Conservation (phyloP, 2,113 vertebrate species). For the Falcunculus frontatus region DNA sequence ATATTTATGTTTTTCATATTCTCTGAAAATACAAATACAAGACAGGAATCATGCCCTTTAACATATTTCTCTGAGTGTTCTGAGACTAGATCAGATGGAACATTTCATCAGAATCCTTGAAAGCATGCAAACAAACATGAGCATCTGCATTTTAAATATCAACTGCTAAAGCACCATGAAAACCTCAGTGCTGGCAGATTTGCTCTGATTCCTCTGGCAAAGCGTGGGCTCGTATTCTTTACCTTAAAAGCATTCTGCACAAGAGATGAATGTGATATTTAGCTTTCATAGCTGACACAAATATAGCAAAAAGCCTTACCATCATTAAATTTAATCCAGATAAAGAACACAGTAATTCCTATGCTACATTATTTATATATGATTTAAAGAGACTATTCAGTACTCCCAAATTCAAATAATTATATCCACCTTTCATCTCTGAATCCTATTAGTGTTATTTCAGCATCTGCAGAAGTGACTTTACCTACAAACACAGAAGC, state of each 20-base stretch:
- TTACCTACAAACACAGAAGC: background rate
- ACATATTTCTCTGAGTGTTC: background rate
- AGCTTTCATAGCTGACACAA: background rate
- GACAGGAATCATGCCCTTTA: background rate
- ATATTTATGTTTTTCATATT: background rate
- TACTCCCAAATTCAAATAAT: background rate
- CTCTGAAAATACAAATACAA: background rate
- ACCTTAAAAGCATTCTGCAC: background rate
- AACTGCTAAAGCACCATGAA: conserved; percentile 20
- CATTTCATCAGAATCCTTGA: conserved; percentile 23
- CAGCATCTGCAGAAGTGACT: background rate
- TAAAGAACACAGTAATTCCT: background rate
- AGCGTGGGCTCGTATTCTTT: background rate
- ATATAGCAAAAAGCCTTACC: background rate
- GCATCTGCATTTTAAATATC: conserved; percentile 37
- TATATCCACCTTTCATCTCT: background rate
- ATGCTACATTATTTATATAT: background rate
- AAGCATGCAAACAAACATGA: conserved; percentile 10
- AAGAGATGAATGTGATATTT: background rate
- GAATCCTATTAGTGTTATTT: background rate
- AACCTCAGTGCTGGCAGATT: background rate
- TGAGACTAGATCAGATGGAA: conserved; percentile 15
- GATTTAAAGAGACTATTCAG: background rate
- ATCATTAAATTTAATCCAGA: background rate
- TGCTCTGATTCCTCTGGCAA: background rate